Evolutionary conservation across 2,888 invertebrate species (phyloP).

Genomic region (Sarcophaga carnaria): DNA sequence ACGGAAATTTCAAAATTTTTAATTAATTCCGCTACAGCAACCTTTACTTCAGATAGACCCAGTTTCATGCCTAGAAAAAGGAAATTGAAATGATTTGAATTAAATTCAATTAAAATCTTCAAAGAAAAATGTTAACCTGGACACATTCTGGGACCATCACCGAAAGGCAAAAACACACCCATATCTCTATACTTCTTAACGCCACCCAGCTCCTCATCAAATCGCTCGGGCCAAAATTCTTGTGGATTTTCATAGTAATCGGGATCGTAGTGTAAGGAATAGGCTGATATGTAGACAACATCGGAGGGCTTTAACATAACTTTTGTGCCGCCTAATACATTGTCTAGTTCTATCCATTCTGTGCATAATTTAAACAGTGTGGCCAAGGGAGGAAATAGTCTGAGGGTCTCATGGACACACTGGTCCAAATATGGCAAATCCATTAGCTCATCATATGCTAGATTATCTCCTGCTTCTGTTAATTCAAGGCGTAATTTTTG

Average conservation of each 20-base stretch:
- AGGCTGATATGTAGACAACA: constrained; percentile 77
- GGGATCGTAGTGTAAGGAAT: constrained; percentile 76
- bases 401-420: constrained; percentile 75
- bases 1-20: constrained; percentile 74
- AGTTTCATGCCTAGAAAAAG: constrained; percentile 75
- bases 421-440: constrained; percentile 76
- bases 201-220: constrained; percentile 73
- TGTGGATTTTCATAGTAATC: constrained; percentile 74
- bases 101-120: background rate
- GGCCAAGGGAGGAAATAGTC: constrained; percentile 73
- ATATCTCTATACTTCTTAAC: constrained; percentile 72
- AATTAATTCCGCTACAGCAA: constrained; percentile 75
- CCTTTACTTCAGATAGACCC: constrained; percentile 75
- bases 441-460: constrained; percentile 72
- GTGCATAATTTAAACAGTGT: constrained; percentile 73
- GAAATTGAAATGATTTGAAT: background rate
- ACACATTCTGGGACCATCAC: constrained; percentile 77
- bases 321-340: constrained; percentile 62
- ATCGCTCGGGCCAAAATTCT: constrained; percentile 75
- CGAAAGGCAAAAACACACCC: constrained; percentile 76
- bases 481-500: constrained; percentile 74
- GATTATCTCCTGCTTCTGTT: constrained; percentile 43
- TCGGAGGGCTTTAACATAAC: constrained; percentile 75
- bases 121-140: constrained; percentile 69
- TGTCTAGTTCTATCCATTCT: constrained; percentile 63